Evolutionary conservation across 2,888 invertebrate species (phyloP).

Genomic region (Lithosia quadra): DNA sequence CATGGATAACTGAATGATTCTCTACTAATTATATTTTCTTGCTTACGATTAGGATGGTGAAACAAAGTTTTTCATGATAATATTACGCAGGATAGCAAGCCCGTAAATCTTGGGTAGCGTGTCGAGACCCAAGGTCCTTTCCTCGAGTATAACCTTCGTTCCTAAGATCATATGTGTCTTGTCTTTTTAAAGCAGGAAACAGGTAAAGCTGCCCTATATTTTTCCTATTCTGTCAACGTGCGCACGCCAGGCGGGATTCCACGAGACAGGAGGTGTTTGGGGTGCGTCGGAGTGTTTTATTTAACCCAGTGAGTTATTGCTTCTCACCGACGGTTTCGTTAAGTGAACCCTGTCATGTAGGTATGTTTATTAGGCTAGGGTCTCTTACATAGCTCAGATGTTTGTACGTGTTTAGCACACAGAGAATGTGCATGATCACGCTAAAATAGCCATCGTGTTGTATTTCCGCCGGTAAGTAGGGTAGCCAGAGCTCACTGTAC

Average conservation of each 20-base stretch:
- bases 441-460: too few relatives aligned
- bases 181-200: not conserved
- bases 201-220: not conserved
- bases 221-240: not conserved
- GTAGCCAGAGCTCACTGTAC: too few relatives aligned
- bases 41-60: not conserved
- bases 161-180: not conserved
- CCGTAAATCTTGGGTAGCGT: not conserved
- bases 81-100: too few relatives aligned
- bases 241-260: not conserved
- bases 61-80: too few relatives aligned
- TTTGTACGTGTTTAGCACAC: not conserved
- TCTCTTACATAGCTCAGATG: not conserved
- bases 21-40: not conserved
- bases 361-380: not conserved
- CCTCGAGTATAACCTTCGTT: not conserved
- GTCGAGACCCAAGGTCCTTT: not conserved
- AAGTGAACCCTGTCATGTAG: constrained; percentile 1
- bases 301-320: not conserved
- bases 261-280: not conserved
- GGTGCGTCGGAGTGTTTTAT: not conserved
- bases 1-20: too few relatives aligned
- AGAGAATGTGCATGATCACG: not conserved
- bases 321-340: not conserved
- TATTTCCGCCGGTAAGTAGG: too few relatives aligned